Conservation (phyloP, 2,888 invertebrate species). For the Epiblema foenella region DNA sequence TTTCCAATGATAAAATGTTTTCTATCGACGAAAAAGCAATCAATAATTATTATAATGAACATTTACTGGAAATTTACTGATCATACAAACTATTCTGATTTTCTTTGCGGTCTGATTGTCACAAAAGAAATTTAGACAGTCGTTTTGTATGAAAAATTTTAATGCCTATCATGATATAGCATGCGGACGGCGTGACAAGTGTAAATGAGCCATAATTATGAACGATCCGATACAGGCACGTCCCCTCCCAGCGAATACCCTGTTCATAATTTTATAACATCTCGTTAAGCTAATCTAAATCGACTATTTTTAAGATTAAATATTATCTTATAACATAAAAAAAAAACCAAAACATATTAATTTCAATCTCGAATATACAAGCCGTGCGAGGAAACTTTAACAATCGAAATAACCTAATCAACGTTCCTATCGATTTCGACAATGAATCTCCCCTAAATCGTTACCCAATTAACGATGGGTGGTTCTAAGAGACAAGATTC, state of each 20-base stretch:
- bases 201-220: constrained; percentile 22
- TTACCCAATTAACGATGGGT: no score
- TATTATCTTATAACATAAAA: constrained; percentile 42
- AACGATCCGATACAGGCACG: constrained; percentile 23
- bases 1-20: not conserved
- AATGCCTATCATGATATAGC: not conserved
- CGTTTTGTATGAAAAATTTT: not conserved
- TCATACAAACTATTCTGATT: not conserved
- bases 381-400: constrained; percentile 37
- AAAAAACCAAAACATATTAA: constrained; percentile 42
- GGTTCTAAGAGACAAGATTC: no score
- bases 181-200: not conserved
- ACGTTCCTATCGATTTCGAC: constrained; percentile 6
- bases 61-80: not conserved
- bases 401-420: constrained; percentile 30
- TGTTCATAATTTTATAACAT: constrained; percentile 44
- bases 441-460: not conserved
- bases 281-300: constrained; percentile 43
- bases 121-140: not conserved
- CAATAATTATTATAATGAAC: not conserved
- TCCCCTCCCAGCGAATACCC: constrained; percentile 40
- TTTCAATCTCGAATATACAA: constrained; percentile 44
- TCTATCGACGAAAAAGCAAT: not conserved
- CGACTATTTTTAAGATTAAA: constrained; percentile 44
- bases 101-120: no score